A percentile compares a stretch with the other conserved stretches of the same genome.
Evolutionary conservation across 2,888 invertebrate genomes (phyloP).

Genomic region (Carterocephalus palaemon): DNA sequence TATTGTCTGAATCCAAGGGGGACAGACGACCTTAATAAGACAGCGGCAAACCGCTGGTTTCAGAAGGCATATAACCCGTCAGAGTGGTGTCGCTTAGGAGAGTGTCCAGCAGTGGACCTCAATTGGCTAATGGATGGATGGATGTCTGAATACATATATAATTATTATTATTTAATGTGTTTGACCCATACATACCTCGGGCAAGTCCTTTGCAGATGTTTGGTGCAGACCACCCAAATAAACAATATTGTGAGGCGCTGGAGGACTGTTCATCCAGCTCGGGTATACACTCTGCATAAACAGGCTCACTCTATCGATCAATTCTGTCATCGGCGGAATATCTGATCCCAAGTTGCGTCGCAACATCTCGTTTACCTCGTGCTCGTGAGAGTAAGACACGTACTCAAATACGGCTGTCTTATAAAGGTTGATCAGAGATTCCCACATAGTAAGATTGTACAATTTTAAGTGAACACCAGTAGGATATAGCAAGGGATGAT

Average conservation of each 20-base stretch:
- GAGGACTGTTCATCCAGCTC: constrained; percentile 4
- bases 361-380: background rate
- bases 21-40: too few relatives aligned
- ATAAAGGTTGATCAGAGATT: background rate
- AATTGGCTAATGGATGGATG: too few relatives aligned
- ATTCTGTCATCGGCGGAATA: background rate
- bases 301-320: background rate
- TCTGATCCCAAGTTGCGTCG: background rate
- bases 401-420: background rate
- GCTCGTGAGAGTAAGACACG: background rate
- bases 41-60: too few relatives aligned
- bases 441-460: constrained; percentile 1
- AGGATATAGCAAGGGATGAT: background rate
- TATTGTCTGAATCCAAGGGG: too few relatives aligned
- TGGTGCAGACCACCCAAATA: constrained; percentile 1
- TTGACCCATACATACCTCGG: too few relatives aligned
- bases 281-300: background rate
- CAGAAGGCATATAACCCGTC: too few relatives aligned
- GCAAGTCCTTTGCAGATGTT: background rate
- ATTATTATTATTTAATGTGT: too few relatives aligned
- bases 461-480: background rate
- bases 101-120: too few relatives aligned
- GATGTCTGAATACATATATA: too few relatives aligned
- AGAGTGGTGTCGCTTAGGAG: too few relatives aligned
- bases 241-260: background rate